These are phyloP conservation scores for Dicrurus megarhynchus DNA, from an alignment of 2,113 vertebrate genomes.

Conservation along the genomic window DNA sequence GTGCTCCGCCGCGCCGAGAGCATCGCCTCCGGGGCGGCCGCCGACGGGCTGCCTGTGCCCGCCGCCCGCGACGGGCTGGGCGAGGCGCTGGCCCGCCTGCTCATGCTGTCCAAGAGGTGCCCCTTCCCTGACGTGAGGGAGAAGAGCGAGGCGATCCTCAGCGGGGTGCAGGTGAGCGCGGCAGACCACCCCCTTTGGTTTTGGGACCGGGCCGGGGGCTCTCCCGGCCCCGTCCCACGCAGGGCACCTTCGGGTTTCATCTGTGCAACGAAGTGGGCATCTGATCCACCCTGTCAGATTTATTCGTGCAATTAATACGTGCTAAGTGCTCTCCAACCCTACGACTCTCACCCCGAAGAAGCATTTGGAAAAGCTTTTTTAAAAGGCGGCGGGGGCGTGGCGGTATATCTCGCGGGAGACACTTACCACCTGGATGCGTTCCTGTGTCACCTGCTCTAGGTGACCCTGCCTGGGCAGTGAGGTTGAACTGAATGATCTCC, in stretches of 20 bases:
- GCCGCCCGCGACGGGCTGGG: slow-evolving; percentile 76
- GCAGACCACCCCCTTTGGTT: background rate
- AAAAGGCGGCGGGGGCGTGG: background rate
- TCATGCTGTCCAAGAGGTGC: slow-evolving; percentile 90
- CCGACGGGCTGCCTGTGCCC: background rate
- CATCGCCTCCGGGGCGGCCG: slow-evolving; percentile 55
- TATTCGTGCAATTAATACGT: fast-evolving
- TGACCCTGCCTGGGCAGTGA: background rate
- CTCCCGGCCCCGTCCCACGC: background rate
- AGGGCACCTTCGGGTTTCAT: background rate
- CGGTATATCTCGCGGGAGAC: background rate
- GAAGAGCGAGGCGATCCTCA: slow-evolving; percentile 79
- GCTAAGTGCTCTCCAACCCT: too few species aligned
- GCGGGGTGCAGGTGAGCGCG: slow-evolving; percentile 80
- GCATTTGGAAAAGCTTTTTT: background rate
- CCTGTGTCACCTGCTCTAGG: background rate
- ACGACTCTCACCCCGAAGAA: background rate
- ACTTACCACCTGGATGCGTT: background rate
- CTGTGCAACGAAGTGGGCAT: background rate
- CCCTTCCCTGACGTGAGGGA: slow-evolving; percentile 87
- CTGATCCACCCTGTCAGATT: background rate
- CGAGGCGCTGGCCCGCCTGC: slow-evolving; percentile 82
- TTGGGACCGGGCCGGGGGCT: background rate
- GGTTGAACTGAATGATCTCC: background rate
- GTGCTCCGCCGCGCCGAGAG: slow-evolving; percentile 77